Conservation (phyloP, 2,797 vertebrate genomes). For the Artibeus jamaicensis region DNA sequence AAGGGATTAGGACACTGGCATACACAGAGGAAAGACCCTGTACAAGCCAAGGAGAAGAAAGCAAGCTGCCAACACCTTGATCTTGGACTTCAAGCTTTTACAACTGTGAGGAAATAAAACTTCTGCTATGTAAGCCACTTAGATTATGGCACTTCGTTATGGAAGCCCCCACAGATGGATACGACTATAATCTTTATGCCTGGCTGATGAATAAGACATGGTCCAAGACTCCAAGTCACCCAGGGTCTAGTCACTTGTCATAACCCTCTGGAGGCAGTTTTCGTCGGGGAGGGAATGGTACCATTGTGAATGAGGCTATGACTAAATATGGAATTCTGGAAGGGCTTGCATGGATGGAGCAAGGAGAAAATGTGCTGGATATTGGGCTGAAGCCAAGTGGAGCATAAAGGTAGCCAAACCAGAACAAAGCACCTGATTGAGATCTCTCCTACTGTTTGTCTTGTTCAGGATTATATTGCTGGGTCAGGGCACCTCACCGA, state of each 20-base stretch:
- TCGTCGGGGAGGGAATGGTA: not conserved
- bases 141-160: not conserved
- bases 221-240: not conserved
- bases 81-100: not conserved
- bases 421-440: conserved; percentile 40
- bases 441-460: not conserved
- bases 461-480: not conserved
- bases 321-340: conserved; percentile 48
- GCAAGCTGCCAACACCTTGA: not conserved
- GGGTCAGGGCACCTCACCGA: not conserved
- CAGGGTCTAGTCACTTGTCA: not conserved
- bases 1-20: not conserved
- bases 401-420: conserved; percentile 58
- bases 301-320: conserved; percentile 13
- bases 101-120: not conserved
- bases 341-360: not conserved
- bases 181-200: not conserved
- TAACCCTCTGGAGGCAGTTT: not conserved
- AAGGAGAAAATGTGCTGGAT: conserved; percentile 42
- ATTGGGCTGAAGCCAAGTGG: conserved; percentile 61
- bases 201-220: not conserved
- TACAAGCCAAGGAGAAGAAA: not conserved
- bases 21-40: not conserved
- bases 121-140: not conserved
- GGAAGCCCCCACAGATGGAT: not conserved